Percentiles rank a stretch among this genome's conserved stretches.
phyloP scores from a whole-genome alignment of 2,113 vertebrate species.

The Megalops atlanticus region DNA sequence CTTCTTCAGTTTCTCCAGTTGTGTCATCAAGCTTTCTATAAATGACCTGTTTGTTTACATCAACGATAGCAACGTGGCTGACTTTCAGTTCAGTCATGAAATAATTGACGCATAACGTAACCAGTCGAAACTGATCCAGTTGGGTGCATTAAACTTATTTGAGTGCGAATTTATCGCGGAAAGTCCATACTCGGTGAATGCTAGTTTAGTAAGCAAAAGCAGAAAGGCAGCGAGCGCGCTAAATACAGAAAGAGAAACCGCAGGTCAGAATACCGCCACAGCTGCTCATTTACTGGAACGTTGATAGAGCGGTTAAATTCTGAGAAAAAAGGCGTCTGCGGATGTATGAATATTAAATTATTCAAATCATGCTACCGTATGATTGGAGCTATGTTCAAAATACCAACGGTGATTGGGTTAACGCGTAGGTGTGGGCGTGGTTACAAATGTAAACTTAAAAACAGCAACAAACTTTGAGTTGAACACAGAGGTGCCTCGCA shows the following conservation, averaged over 20 bases:
- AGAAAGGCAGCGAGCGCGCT: not conserved
- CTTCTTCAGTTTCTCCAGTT: too few relatives aligned
- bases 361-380: constrained; percentile 8
- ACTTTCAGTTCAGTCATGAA: too few relatives aligned
- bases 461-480: constrained; percentile 29
- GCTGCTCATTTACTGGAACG: constrained; percentile 32
- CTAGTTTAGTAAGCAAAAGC: not conserved
- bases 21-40: too few relatives aligned
- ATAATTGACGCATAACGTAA: too few relatives aligned
- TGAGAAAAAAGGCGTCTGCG: constrained; percentile 12
- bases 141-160: too few relatives aligned
- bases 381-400: constrained; percentile 49
- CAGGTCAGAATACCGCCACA: not conserved
- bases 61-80: too few relatives aligned
- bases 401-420: constrained; percentile 25
- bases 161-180: too few relatives aligned
- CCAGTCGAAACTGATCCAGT: too few relatives aligned
- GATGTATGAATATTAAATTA: constrained; percentile 34
- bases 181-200: not conserved
- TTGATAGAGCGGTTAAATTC: constrained; percentile 19
- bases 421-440: constrained; percentile 28
- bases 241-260: not conserved
- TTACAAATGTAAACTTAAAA: constrained; percentile 41
- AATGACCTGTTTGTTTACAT: too few relatives aligned
- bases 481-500: not conserved